Evolutionary conservation across 1,140 invertebrate species (phyloP), one percentile per base, ranked within the genome.

Genomic region (Drosophila subobscura): DNA sequence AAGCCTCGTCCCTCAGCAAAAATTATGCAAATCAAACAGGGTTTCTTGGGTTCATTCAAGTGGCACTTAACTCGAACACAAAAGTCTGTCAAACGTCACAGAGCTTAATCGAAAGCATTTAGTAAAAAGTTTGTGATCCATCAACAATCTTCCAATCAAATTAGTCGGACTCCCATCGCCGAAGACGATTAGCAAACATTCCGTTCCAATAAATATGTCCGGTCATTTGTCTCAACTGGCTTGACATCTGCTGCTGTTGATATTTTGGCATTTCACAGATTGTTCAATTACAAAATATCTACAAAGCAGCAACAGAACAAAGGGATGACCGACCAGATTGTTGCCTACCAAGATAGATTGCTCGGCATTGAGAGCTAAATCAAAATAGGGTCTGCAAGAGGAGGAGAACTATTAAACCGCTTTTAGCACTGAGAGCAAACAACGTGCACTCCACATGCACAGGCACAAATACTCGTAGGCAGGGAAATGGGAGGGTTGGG

Each of bases 201-300:
- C 53, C 41, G 37, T 22, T 41, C 33, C 51, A 68, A 56, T 56
- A 68, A 68, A 68, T 68, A 47, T 55, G 50, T 68, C 63, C 65
- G 40, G 42, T 49, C 65, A 56, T 56, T 44, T 64, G 12, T 16
- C 14, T 10, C 25, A 37, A 25, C 33, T 46, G 50, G 63, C 49
- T 47, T 68, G 63, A 56, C 64, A 68, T 68, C 65, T 67, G 63
- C 44, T 68, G 63, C 50, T 55, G 55, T 72, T 45, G 57, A 72
- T 47, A 40, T 41, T 51, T 22, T 23, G 27, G 50, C 29, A 55
- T 73, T 73, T 60, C 37, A 49, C 50, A 72, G 50, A 73, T 64
- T 51, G 52, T 53, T 72, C 68, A 51, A 67, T 68, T 68, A 68
- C 64, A 41, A 56, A 68, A 54, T 66, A 41, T 23, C 64, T 40